phyloP scores from a whole-genome alignment of 2,113 vertebrate genomes.

The Antennarius striatus region DNA sequence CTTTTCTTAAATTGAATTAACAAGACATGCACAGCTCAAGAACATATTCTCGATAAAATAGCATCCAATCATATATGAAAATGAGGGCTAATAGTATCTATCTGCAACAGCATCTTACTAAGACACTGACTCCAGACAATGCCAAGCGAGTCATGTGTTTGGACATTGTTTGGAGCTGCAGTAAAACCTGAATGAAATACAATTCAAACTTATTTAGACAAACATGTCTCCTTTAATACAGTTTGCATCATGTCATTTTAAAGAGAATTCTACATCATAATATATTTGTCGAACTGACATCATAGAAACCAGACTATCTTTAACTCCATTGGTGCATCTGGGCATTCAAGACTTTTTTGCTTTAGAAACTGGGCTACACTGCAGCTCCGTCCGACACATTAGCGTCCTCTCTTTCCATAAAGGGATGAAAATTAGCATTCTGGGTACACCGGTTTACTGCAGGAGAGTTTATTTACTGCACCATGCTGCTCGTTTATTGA shows the following conservation, averaged over 20 bases:
- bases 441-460: conserved; percentile 49
- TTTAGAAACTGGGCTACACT: conserved; percentile 50
- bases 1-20: conserved; percentile 13
- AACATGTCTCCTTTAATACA: neutral
- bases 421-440: conserved; percentile 49
- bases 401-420: conserved; percentile 27
- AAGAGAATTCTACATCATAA: conserved; percentile 9
- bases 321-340: conserved; percentile 14
- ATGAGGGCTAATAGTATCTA: conserved; percentile 32
- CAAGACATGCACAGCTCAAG: neutral
- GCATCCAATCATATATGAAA: conserved; percentile 27
- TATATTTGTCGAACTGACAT: conserved; percentile 15
- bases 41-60: neutral
- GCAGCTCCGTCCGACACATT: conserved; percentile 54
- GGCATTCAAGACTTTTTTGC: conserved; percentile 43
- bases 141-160: conserved; percentile 14
- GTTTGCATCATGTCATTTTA: neutral
- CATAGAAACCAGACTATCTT: conserved; percentile 27
- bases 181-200: neutral
- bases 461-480: conserved; percentile 47
- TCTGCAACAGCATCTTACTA: conserved; percentile 7
- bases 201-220: neutral
- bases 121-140: conserved; percentile 33
- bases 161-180: conserved; percentile 1
- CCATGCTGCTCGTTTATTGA: conserved; percentile 30